Evolutionary conservation across 2,797 vertebrate genomes (phyloP), one percentile per base, ranked within the genome.

Genomic region (Nyctibius grandis): DNA sequence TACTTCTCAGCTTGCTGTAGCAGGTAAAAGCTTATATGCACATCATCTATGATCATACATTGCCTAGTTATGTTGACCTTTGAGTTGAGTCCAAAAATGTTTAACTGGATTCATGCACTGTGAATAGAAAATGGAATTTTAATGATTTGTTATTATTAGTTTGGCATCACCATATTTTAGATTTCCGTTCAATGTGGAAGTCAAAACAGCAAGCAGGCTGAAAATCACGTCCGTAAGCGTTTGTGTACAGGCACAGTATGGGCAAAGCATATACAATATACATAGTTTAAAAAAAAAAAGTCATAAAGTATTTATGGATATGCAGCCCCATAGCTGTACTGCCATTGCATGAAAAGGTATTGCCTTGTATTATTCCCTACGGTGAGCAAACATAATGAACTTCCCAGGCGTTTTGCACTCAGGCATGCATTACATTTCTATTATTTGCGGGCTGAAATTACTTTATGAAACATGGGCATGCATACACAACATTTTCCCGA

Each of bases 401-500:
- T 51, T 60, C 21, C 17, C 38, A 10, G 7, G 38, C 0, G 2
- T 22, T 73, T 34, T 36, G 15, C 18, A 9, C 44, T n/a, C 4
- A 12, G 67, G 15, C 6, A 6, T 1, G 7, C 21, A 8, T 38
- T 44, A 2, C 3, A 1, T 47, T 59, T 77, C 34, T 47, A 6
- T 29, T 29, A 28, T 53, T 48, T 53, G 6, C 11, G 4, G 54
- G 22, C 25, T 36, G 69, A 21, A 44, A n/a, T 29, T 15, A 15
- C 22, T 72, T 45, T 34, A 48, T 48, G 56, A 50, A 54, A 21
- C 14, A 8, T 0, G 4, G 31, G 1, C 4, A 16, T 3, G 2
- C 1, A 0, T 3, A 1, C 25, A 5, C 9, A 12, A 6, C 1
- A 0, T 56, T 47, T n/a, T 65, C 36, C 47, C 6, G 6, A 3